phyloP scores from a whole-genome alignment of 2,888 invertebrate genomes.

The Drosophila neonasuta region DNA sequence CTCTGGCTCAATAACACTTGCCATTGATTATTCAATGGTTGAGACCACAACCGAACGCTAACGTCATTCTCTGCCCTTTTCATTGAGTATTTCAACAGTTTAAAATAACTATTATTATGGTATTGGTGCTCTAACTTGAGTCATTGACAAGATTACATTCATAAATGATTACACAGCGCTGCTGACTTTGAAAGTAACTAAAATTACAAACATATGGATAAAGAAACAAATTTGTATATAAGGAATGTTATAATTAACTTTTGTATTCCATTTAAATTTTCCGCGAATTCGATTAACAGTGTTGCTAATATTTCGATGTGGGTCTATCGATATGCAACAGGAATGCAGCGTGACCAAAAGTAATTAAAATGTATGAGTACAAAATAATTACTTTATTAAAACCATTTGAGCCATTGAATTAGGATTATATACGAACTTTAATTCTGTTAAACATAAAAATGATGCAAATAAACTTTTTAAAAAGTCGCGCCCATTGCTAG shows the following conservation, averaged over 20 bases:
- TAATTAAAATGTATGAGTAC: background rate
- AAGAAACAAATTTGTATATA: background rate
- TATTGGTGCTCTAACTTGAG: background rate
- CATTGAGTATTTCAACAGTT: background rate
- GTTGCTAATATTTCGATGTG: conserved; percentile 17
- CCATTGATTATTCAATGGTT: conserved; percentile 57
- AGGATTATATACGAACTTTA: too few relatives aligned
- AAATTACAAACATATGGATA: background rate
- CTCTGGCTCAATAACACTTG: conserved; percentile 37
- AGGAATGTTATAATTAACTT: background rate
- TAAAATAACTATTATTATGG: background rate
- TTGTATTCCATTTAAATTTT: conserved; percentile 4
- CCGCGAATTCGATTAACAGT: conserved; percentile 27
- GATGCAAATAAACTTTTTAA: background rate
- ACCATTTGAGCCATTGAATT: too few relatives aligned
- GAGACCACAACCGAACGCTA: background rate
- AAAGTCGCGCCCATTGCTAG: background rate
- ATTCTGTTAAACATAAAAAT: too few relatives aligned
- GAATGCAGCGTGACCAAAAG: background rate
- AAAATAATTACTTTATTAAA: too few relatives aligned
- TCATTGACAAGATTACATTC: background rate
- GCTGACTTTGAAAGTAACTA: background rate
- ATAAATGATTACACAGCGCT: too few relatives aligned
- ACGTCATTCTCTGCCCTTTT: conserved; percentile 15
- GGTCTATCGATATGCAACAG: conserved; percentile 24